A percentile compares a stretch with the other conserved stretches of the same genome.
These are phyloP conservation scores for Plotosus lineatus DNA, from an alignment of 2,113 vertebrate genomes.

Conservation along the genomic window DNA sequence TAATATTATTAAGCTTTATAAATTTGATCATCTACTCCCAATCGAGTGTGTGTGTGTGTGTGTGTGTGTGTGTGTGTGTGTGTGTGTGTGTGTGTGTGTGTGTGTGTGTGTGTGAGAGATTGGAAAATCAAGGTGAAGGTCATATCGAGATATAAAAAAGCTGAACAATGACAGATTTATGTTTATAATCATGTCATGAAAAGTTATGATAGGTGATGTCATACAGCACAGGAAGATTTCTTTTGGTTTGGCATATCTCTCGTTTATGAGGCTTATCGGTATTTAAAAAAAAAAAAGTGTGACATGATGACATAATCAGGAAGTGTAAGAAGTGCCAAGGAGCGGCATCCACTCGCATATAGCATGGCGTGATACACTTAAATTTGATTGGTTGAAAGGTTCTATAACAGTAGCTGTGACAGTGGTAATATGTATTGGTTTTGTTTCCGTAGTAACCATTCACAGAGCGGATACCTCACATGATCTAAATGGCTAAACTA, in stretches of 20 bases:
- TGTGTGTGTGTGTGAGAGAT: not conserved
- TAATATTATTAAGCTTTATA: not conserved
- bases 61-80: not conserved
- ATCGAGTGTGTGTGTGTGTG: not conserved
- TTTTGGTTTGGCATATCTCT: not conserved
- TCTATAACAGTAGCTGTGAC: not conserved
- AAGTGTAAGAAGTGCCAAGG: not conserved
- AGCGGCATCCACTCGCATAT: too few relatives aligned
- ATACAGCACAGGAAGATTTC: not conserved
- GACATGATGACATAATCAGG: not conserved
- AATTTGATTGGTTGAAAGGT: not conserved
- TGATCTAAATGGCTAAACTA: not conserved
- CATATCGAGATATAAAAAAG: not conserved
- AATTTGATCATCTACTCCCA: not conserved
- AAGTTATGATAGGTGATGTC: not conserved
- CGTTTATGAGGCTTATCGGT: not conserved
- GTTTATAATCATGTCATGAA: not conserved
- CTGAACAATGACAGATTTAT: not conserved
- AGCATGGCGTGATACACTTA: too few relatives aligned
- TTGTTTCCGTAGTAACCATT: not conserved
- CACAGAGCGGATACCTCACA: not conserved
- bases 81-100: not conserved
- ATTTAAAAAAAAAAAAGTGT: not conserved
- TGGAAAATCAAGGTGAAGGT: not conserved
- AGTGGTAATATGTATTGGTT: not conserved